Base-by-base conservation (phyloP, 2,888 invertebrate genomes). In the Gerris lacustris region DNA sequence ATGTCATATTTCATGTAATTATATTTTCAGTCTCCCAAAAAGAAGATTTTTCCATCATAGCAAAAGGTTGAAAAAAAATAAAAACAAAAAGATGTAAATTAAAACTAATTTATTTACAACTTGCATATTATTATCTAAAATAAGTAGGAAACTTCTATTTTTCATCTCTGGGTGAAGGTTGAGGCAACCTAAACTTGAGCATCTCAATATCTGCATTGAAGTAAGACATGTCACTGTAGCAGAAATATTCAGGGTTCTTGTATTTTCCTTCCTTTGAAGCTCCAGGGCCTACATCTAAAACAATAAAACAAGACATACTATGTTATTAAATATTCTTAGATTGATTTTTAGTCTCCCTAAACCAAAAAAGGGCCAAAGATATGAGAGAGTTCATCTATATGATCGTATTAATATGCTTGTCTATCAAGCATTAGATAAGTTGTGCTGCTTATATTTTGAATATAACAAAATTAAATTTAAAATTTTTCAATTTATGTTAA, bases 231-330 rank as follows among this genome's bases (percentile, higher is more conserved):
- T 84, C 84, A 78, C 92, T 86, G 78, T 92, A 94, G 75, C 87
- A 87, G 78, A 87, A 94, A 79, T 94, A 95, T 82, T 94, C 94
- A 0, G 93, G 92, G 73, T 91, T 92, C 82, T 93, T 92, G 79
- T 94, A 94, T 0, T 86, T 84, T 9, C 86, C 86, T 71, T 83
- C 80, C 80, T 90, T 91, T 1, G 86, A 83, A 7, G 90, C 90
- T 66, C 87, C 87, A 45, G 91, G 90, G 15, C 89, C 89, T n/a
- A 90, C 86, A 47, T 87, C 83, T 83, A 55, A 55, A 31, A 31
- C 31, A 31, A 31, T 31, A 31, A 31, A 31, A 31, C 31, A 31
- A 31, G 2, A 31, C 31, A 31, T 31, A 31, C 31, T 31, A 31
- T 31, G 31, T 31, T 31, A 31, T 1, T 31, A 31, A 31, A 31